These are phyloP conservation scores for Tetheella fluctuosa DNA, from an alignment of 2,888 invertebrate genomes.

Conservation along the genomic window DNA sequence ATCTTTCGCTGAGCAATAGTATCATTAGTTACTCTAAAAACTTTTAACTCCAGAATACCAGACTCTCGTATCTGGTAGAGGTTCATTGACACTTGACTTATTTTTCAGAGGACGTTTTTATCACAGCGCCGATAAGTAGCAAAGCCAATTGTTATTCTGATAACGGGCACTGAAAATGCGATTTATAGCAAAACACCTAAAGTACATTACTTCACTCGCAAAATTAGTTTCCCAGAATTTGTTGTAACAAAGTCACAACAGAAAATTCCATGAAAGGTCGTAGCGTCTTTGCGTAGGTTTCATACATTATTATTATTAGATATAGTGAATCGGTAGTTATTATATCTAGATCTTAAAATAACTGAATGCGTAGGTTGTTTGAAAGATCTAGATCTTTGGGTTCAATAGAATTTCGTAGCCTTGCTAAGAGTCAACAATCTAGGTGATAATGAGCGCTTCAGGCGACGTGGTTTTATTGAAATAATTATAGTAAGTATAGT, in stretches of 20 bases:
- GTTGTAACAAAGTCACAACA: not conserved
- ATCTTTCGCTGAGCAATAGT: not conserved
- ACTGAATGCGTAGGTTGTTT: not conserved
- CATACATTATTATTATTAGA: not conserved
- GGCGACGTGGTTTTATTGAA: not conserved
- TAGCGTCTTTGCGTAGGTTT: not conserved
- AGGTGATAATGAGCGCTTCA: not conserved
- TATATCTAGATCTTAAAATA: not conserved
- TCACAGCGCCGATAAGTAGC: slow-evolving; percentile 44
- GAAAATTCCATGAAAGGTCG: slow-evolving; percentile 6
- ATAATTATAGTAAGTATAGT: not conserved
- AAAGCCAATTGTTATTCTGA: slow-evolving; percentile 45
- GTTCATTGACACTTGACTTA: slow-evolving; percentile 42
- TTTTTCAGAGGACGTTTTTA: slow-evolving; percentile 49
- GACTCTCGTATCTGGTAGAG: slow-evolving; percentile 40
- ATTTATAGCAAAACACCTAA: slow-evolving; percentile 34
- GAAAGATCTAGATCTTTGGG: not conserved
- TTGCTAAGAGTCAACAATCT: not conserved
- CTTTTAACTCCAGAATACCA: slow-evolving; percentile 1
- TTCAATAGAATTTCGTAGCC: not conserved
- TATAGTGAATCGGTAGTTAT: not conserved
- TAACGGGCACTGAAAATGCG: slow-evolving; percentile 32
- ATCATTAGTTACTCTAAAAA: slow-evolving; percentile 9
- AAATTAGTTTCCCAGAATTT: not conserved
- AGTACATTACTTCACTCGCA: slow-evolving; percentile 1